Evolutionary conservation across 2,888 invertebrate species (phyloP), one percentile per base, ranked within the genome.

Genomic region (Laothoe populi): DNA sequence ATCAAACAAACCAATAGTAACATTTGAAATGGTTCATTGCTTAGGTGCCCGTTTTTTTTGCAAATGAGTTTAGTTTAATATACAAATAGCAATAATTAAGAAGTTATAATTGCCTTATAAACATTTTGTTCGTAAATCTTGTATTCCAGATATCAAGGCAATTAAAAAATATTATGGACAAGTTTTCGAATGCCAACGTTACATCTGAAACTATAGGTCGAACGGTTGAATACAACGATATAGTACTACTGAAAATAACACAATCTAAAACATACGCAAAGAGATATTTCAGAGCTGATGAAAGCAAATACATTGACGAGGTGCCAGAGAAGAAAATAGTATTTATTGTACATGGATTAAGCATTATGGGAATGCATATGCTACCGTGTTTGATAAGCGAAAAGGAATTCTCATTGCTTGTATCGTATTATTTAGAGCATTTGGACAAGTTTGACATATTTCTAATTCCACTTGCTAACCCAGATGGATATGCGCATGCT

Each of bases 371-470:
- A 0, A 63, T 86, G 0, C 26, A 2, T 0, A 0, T 26, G 0
- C 10, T 86, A 2, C 60, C 57, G 0, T 78, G 79, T 57, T 70
- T 90, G 8, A 35, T 44, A 0, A 0, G 59, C 0, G 16, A 53
- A 1, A 1, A 42, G 0, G n/a, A 66, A 1, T 79, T 88, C 2
- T 63, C 58, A 57, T 63, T 63, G 21, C 73, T 91, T 0, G 10
- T 89, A 0, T 70, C 74, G 0, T 83, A 78, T 66, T 91, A 91
- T 66, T 66, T 83, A 1, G 63, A 64, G 0, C 81, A 88, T 79
- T 75, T 91, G 67, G 80, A 89, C 44, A 80, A 84, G 49, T 92
- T 90, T 61, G 90, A 92, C 62, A 87, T 92, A 75, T 91, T 76
- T 69, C 31, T 90, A 13, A 82, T 92, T 64, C 91, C 92, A 0